Base-by-base conservation (phyloP, 2,888 invertebrate species). In the Cosmorhoe ocellata region DNA sequence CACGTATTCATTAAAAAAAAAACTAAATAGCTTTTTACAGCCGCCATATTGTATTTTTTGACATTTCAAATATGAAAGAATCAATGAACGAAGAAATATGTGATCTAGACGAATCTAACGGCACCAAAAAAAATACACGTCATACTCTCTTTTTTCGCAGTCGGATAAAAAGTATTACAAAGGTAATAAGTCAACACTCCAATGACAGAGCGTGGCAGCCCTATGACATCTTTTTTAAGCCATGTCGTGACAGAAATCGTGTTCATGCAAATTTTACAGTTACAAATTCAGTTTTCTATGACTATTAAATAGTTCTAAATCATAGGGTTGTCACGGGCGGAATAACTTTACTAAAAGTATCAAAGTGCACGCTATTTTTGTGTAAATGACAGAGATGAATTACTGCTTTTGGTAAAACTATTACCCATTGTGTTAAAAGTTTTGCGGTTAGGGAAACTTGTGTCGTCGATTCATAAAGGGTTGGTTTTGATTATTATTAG, bases 241-340 rank as follows among this genome's bases (percentile, higher is more conserved):
- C 53, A 42, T 63, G 51, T 55, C 59, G 55, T 53, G 54, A 53
- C 58, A 56, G 57, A 54, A 58, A 58, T 56, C 58, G 56, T 59
- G 59, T 63, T 59, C 58, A 64, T 64, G 61, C 43, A 59, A 58
- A 59, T 61, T 44, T 56, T 32, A 47, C 33, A 52, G 61, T 64
- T 55, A 58, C 59, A 59, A 54, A 64, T 64, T 61, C 61, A 63
- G 56, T 63, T 58, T 52, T 63, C 63, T 61, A 64, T 64, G 64
- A 64, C 64, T 64, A 64, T 53, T 46, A 55, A 64, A 60, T 58
- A 58, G 59, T 56, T 58, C 54, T 59, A 63, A 63, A 61, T 63
- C 61, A 59, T 58, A 48, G 46, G 34, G 46, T 49, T 53, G 61
- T 57, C 61, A 51, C 32, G 27, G 27, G 12, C 12, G 45, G 44